Evolutionary conservation across 2,888 invertebrate species (phyloP).

Genomic region (Nephrotoma flavescens): DNA sequence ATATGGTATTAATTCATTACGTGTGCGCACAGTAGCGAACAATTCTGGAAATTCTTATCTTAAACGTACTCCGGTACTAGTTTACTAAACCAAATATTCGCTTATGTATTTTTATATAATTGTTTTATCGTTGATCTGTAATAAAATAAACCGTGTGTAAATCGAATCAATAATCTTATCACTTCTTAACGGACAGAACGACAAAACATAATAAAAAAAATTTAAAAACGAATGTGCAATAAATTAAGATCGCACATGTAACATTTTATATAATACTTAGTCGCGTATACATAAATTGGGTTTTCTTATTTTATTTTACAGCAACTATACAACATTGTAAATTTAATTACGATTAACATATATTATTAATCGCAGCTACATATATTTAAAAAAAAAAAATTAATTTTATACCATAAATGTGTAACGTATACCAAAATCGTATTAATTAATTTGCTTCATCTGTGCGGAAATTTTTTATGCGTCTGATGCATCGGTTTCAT

Average conservation of each 20-base stretch:
- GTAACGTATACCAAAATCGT: background rate
- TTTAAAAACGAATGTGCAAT: background rate
- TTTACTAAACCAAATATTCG: too few species aligned
- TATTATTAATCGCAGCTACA: background rate
- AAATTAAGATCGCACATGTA: background rate
- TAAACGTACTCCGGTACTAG: too few species aligned
- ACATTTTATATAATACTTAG: background rate
- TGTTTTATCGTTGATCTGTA: background rate
- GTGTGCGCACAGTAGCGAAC: background rate
- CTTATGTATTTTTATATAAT: too few species aligned
- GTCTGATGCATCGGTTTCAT: too few species aligned
- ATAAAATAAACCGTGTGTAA: background rate
- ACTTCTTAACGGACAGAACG: background rate
- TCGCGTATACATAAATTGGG: background rate
- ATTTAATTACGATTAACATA: background rate
- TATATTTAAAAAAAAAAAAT: background rate
- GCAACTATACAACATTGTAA: background rate
- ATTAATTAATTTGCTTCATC: background rate
- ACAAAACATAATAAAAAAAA: background rate
- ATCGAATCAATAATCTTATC: background rate
- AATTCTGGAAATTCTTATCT: background rate
- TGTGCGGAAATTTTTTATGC: background rate
- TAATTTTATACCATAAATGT: background rate
- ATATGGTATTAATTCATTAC: background rate
- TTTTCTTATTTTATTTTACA: background rate